Percentiles rank a stretch among this genome's conserved stretches.
Evolutionary conservation across 2,888 invertebrate species (phyloP).

Genomic region (Pyrrhia umbra): DNA sequence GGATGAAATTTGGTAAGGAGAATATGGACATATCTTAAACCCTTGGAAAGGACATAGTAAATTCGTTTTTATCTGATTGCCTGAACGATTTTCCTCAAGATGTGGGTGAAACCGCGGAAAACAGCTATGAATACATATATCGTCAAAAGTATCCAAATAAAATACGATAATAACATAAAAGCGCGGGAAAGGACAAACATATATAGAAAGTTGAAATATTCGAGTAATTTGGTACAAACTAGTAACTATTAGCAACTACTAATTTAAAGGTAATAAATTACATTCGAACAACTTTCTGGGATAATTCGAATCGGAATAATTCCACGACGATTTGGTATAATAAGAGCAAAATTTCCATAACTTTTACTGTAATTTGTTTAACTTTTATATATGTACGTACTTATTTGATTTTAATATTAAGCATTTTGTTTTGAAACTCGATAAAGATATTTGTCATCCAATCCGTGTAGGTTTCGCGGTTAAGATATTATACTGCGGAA

Average conservation of each 20-base stretch:
- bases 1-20: too few species aligned
- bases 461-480: conserved; percentile 40
- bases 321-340: conserved; percentile 34
- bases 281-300: conserved; percentile 33
- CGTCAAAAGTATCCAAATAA: conserved; percentile 16
- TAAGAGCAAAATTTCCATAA: conserved; percentile 48
- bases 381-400: conserved; percentile 15
- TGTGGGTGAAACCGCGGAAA: too few species aligned
- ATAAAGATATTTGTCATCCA: conserved; percentile 28
- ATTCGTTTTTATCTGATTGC: too few species aligned
- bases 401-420: neutral
- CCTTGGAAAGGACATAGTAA: too few species aligned
- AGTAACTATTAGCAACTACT: conserved; percentile 46
- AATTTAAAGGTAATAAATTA: conserved; percentile 57
- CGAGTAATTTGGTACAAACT: conserved; percentile 50
- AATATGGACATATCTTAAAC: too few species aligned
- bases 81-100: too few species aligned
- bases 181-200: conserved; percentile 68
- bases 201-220: conserved; percentile 60
- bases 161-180: conserved; percentile 47
- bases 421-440: conserved; percentile 3
- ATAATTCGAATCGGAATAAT: conserved; percentile 41
- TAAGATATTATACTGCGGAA: conserved; percentile 54
- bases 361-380: conserved; percentile 32
- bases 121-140: too few species aligned